phyloP scores from a whole-genome alignment of 1,140 invertebrate genomes.

The Andricus grossulariae region DNA sequence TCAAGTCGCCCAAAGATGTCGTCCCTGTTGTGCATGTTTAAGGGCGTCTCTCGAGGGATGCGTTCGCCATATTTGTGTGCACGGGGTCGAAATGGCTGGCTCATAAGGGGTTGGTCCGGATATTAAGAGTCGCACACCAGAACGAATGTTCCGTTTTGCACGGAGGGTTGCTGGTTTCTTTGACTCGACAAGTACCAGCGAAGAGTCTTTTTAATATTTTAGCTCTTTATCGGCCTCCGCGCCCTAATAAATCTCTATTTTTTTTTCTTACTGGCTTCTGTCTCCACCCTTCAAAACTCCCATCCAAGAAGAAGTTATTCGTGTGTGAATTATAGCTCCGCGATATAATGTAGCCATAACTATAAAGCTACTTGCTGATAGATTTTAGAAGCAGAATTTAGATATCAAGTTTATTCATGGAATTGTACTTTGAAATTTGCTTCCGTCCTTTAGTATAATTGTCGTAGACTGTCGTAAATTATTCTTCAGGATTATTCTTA shows the following conservation, averaged over 20 bases:
- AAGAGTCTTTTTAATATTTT: conserved; percentile 8
- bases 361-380: neutral
- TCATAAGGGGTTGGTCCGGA: conserved; percentile 37
- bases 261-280: neutral
- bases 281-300: conserved; percentile 15
- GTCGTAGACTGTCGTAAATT: conserved; percentile 7
- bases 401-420: conserved; percentile 5
- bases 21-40: neutral
- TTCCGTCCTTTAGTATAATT: neutral
- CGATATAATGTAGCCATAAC: neutral
- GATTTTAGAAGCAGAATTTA: conserved; percentile 17
- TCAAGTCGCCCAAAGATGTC: no score
- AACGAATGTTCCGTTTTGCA: conserved; percentile 34
- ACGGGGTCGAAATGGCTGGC: conserved; percentile 17
- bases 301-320: conserved; percentile 3
- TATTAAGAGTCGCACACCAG: conserved; percentile 35
- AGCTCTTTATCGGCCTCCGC: conserved; percentile 20
- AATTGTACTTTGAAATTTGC: neutral
- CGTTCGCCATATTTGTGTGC: conserved; percentile 25
- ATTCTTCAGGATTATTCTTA: neutral
- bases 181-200: conserved; percentile 19
- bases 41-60: conserved; percentile 7
- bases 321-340: conserved; percentile 2
- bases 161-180: conserved; percentile 34
- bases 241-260: conserved; percentile 23